phyloP scores from a whole-genome alignment of 2,113 vertebrate genomes.

The Syrrhaptes paradoxus region DNA sequence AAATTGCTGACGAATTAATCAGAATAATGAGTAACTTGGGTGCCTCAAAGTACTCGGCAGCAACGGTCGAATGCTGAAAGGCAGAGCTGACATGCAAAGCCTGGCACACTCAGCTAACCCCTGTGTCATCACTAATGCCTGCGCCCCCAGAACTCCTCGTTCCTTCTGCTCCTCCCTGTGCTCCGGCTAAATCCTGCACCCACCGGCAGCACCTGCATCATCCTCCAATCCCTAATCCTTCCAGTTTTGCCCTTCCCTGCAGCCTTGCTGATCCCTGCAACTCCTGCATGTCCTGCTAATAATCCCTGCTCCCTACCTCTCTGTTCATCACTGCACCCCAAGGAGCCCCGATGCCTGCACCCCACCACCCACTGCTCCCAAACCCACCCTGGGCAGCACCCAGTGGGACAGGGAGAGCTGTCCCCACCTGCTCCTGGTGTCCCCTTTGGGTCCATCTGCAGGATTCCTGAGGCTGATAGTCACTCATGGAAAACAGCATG shows the following conservation, averaged over 20 bases:
- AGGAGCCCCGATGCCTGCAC: neutral
- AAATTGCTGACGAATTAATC: neutral
- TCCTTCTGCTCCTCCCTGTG: neutral
- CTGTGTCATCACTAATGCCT: fast-evolving
- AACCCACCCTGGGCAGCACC: neutral
- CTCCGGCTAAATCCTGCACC: neutral
- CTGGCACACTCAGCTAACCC: neutral
- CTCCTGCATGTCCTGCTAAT: neutral
- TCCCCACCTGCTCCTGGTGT: fast-evolving
- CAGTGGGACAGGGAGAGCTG: neutral
- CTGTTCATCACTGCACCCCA: neutral
- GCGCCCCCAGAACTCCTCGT: neutral
- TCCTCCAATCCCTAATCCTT: neutral
- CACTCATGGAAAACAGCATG: fast-evolving
- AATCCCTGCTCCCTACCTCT: neutral
- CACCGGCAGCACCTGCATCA: neutral
- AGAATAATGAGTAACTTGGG: constrained; percentile 13
- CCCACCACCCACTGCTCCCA: neutral
- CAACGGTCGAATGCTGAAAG: fast-evolving
- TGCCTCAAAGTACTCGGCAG: neutral
- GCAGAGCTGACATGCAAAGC: neutral
- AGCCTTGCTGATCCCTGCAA: neutral
- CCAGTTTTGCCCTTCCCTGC: neutral
- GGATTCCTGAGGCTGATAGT: neutral
- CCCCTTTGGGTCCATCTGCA: neutral